Conservation (phyloP, 2,797 vertebrate species). For the Calcarius lapponicus region DNA sequence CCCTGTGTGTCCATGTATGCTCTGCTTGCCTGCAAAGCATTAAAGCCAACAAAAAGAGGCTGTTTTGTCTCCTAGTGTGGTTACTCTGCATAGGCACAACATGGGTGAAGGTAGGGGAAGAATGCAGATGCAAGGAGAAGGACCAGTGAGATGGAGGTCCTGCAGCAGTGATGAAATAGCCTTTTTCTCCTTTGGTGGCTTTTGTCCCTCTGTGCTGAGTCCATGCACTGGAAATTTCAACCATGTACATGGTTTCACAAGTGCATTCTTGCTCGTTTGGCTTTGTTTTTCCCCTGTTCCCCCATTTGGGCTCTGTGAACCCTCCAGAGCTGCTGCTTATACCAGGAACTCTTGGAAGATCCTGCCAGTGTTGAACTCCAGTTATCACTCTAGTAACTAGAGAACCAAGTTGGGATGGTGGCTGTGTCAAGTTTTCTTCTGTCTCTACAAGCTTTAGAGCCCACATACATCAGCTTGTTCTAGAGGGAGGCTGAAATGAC, state of each 20-base stretch:
- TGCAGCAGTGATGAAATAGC: background rate
- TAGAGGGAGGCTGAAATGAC: background rate
- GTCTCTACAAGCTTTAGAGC: background rate
- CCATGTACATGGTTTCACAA: slow-evolving; percentile 38
- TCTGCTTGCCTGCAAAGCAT: background rate
- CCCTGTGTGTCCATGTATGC: accelerated
- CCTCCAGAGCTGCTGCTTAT: background rate
- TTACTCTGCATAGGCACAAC: background rate
- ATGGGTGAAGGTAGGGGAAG: background rate
- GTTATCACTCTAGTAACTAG: background rate
- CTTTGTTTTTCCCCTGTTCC: background rate
- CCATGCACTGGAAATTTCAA: slow-evolving; percentile 34
- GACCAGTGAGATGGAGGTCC: background rate
- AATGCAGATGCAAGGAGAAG: background rate
- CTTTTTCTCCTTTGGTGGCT: slow-evolving; percentile 24
- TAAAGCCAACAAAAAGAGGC: background rate
- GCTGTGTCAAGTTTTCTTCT: background rate
- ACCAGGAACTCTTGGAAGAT: background rate
- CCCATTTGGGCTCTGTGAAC: background rate
- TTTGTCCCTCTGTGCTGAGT: slow-evolving; percentile 36
- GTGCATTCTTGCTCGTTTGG: slow-evolving; percentile 3
- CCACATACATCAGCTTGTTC: background rate
- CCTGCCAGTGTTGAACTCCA: background rate
- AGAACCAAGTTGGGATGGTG: background rate
- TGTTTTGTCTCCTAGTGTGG: background rate